phyloP scores from a whole-genome alignment of 2,113 vertebrate species.

The Notiomystis cincta region DNA sequence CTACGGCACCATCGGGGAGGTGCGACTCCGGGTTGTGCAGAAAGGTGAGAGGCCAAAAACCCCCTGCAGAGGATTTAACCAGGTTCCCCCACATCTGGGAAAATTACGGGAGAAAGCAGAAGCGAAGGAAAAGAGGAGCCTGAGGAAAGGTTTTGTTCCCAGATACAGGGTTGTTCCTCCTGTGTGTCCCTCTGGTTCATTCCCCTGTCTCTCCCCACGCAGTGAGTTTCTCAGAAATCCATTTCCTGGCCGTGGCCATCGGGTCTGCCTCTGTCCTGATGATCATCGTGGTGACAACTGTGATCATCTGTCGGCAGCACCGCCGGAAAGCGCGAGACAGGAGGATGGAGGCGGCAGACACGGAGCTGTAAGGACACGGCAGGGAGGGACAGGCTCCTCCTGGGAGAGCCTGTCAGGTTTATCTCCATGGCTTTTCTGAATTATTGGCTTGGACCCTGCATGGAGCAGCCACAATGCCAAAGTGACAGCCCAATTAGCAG shows the following conservation, averaged over 20 bases:
- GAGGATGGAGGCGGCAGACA: slow-evolving; percentile 65
- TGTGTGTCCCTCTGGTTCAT: not conserved
- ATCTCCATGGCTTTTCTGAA: accelerated
- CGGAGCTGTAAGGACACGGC: slow-evolving; percentile 77
- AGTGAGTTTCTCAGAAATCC: slow-evolving; percentile 88
- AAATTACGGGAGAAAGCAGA: accelerated
- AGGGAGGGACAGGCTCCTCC: not conserved
- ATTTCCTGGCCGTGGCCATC: slow-evolving; percentile 79
- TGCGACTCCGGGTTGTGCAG: slow-evolving; percentile 80
- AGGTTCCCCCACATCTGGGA: not conserved
- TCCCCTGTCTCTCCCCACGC: not conserved
- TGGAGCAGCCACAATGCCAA: not conserved
- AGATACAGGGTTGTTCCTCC: no score
- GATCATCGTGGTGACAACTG: slow-evolving; percentile 73
- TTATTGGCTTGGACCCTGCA: not conserved
- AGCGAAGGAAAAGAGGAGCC: not conserved
- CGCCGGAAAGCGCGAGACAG: slow-evolving; percentile 62
- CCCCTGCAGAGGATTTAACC: no score
- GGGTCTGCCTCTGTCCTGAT: slow-evolving; percentile 78
- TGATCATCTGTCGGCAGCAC: slow-evolving; percentile 72
- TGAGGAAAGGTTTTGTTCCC: not conserved
- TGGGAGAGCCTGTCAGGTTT: not conserved
- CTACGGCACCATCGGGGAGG: slow-evolving; percentile 79
- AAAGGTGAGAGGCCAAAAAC: slow-evolving; percentile 54
- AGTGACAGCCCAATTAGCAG: not conserved